Evolutionary conservation across 2,113 vertebrate species (phyloP).

Genomic region (Camelus dromedarius): DNA sequence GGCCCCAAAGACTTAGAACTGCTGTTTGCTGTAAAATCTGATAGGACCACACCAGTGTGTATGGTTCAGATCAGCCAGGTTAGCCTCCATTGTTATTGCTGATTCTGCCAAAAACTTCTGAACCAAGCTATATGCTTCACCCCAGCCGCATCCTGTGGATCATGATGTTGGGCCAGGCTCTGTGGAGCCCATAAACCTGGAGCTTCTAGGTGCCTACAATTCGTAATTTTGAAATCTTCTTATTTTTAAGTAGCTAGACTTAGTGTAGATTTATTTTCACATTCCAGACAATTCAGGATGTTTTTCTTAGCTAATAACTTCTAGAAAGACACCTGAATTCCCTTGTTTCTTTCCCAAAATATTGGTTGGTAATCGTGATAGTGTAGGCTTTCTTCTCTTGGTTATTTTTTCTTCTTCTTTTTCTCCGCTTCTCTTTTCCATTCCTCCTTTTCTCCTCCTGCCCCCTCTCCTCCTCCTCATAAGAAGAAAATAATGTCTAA

Average conservation of each 20-base stretch:
- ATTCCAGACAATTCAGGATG: not conserved
- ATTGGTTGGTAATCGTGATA: not conserved
- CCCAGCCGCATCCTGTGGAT: too few species aligned
- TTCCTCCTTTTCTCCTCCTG: not conserved
- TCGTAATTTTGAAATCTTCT: not conserved
- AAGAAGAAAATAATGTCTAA: not conserved
- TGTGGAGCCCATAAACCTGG: not conserved
- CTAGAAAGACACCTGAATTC: not conserved
- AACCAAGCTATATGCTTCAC: not conserved
- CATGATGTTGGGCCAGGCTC: not conserved
- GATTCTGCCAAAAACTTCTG: not conserved
- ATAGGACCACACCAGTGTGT: too few species aligned
- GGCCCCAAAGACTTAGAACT: not conserved
- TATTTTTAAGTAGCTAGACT: not conserved
- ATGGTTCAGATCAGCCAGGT: too few species aligned
- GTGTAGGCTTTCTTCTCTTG: not conserved
- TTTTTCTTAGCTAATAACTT: constrained; percentile 28
- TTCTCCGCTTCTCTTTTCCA: too few species aligned
- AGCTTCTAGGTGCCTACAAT: not conserved
- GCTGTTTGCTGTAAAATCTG: not conserved
- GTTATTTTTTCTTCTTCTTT: not conserved
- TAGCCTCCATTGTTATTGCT: not conserved
- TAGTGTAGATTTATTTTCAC: not conserved
- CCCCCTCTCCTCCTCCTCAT: not conserved
- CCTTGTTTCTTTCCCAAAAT: not conserved